These are phyloP conservation scores for Ptiloglossa arizonensis DNA, from an alignment of 1,140 invertebrate species.

Conservation along the genomic window DNA sequence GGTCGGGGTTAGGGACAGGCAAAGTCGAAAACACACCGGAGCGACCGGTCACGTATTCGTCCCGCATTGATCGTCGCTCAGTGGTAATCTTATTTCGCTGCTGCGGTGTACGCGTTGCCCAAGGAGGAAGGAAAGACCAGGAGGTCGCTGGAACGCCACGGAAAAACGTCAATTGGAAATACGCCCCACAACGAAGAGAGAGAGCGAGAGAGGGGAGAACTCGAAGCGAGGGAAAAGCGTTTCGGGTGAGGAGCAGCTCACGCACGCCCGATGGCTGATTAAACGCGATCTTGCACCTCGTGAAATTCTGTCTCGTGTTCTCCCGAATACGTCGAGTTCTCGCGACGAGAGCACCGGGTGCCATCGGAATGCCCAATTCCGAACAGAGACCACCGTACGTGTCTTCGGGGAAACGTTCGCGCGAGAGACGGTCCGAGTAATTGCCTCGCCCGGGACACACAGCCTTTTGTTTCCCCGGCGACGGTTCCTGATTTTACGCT, in stretches of 20 bases:
- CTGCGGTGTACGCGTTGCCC: background rate
- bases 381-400: background rate
- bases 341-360: constrained; percentile 32
- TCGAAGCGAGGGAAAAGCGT: constrained; percentile 11
- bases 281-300: constrained; percentile 40
- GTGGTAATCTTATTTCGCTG: constrained; percentile 37
- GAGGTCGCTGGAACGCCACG: background rate
- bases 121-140: background rate
- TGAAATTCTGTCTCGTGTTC: constrained; percentile 51
- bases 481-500: background rate
- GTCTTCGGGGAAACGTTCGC: background rate
- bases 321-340: constrained; percentile 7
- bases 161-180: constrained; percentile 47
- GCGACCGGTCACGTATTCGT: constrained; percentile 32
- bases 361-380: background rate
- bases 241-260: background rate
- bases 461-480: background rate
- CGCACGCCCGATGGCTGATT: constrained; percentile 36
- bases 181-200: background rate
- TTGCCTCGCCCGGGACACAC: background rate
- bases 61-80: constrained; percentile 33
- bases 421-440: background rate
- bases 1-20: background rate
- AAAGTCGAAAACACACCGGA: constrained; percentile 35
- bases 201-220: background rate